Conservation (phyloP, 35 echinoderm and acorn worm genomes). For the Heliocidaris erythrogramma region DNA sequence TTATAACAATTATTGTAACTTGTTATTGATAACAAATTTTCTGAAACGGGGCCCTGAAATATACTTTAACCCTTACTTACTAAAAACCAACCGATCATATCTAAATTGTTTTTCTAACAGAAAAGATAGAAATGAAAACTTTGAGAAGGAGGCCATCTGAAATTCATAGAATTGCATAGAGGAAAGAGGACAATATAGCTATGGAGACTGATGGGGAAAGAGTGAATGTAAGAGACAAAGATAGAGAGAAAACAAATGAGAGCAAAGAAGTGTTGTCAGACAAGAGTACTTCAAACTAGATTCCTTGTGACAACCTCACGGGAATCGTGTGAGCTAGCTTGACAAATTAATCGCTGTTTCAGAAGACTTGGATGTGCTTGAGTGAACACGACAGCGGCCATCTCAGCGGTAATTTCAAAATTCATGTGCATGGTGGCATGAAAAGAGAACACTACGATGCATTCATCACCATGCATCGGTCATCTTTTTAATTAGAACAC, state of each 20-base stretch:
- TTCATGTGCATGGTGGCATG: neutral
- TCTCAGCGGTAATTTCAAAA: neutral
- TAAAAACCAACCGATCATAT: neutral
- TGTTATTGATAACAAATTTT: no score
- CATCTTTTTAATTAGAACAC: conserved; percentile 5
- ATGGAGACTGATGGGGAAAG: neutral
- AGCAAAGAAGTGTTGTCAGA: neutral
- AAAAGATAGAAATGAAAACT: neutral
- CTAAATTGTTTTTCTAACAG: neutral
- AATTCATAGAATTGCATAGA: neutral
- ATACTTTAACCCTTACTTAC: neutral
- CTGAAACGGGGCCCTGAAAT: no score
- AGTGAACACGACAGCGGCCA: neutral
- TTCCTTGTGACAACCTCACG: neutral
- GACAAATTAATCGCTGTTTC: neutral
- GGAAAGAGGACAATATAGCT: neutral
- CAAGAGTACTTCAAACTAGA: neutral
- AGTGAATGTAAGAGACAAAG: neutral
- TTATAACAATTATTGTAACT: no score
- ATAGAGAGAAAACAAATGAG: neutral
- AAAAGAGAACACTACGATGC: conserved; percentile 1
- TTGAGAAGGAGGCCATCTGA: neutral
- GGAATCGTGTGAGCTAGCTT: neutral
- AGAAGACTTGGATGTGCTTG: neutral
- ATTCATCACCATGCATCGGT: neutral